These are phyloP conservation scores for Molossus molossus DNA, from an alignment of 2,797 vertebrate species.

Conservation along the genomic window DNA sequence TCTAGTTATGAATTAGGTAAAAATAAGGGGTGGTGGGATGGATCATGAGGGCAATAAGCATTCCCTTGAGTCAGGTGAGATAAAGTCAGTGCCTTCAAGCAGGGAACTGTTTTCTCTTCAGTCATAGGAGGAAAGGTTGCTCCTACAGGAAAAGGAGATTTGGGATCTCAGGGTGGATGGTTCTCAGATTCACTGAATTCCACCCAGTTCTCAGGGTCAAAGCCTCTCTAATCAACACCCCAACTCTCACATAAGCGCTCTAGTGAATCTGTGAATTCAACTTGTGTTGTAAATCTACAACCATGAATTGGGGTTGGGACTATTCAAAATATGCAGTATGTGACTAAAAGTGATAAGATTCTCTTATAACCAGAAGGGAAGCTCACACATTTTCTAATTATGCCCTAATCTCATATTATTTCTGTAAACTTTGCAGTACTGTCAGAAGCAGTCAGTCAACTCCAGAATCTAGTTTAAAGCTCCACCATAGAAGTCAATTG, in stretches of 20 bases:
- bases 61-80: background rate
- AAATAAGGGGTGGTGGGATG: background rate
- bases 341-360: background rate
- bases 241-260: background rate
- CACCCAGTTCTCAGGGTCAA: background rate
- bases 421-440: background rate
- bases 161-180: background rate
- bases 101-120: background rate
- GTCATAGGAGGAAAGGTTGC: background rate
- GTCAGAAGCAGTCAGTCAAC: background rate
- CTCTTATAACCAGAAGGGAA: background rate
- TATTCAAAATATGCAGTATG: background rate
- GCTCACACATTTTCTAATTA: background rate
- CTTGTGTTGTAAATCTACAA: background rate
- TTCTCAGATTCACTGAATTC: background rate
- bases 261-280: constrained; percentile 25
- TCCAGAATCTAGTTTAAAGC: background rate
- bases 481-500: background rate
- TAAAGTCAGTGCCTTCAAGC: background rate
- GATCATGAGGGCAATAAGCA: background rate
- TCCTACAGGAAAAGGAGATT: background rate
- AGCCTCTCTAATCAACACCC: background rate
- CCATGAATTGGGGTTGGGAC: background rate
- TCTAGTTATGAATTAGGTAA: background rate
- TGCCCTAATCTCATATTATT: constrained; percentile 19